phyloP scores from a whole-genome alignment of 1,140 invertebrate genomes.

The Cydia strobilella region DNA sequence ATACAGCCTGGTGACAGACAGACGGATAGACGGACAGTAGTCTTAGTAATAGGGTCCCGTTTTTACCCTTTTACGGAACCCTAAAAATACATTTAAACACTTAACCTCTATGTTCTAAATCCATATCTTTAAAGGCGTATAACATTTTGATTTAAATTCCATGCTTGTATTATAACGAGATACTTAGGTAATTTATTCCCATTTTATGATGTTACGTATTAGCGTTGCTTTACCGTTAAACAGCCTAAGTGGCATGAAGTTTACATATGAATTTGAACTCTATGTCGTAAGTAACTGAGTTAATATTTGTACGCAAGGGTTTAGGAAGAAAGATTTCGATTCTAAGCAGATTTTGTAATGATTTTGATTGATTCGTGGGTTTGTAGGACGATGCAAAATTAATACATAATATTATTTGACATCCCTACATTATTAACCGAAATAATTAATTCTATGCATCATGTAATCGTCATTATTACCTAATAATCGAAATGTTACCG shows the following conservation, averaged over 20 bases:
- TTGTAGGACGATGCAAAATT: not conserved
- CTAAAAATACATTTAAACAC: no score
- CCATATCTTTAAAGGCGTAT: not conserved
- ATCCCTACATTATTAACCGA: not conserved
- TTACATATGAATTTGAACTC: not conserved
- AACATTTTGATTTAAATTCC: slow-evolving; percentile 7
- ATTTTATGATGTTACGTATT: slow-evolving; percentile 24
- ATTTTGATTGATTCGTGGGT: not conserved
- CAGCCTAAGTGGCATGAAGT: not conserved
- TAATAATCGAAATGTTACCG: no score
- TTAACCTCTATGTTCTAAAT: no score
- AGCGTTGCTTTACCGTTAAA: not conserved
- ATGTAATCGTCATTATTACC: not conserved
- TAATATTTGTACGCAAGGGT: not conserved
- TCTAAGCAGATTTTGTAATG: not conserved
- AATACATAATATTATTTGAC: not conserved
- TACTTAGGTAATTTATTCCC: not conserved
- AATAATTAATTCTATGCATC: not conserved
- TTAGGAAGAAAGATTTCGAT: not conserved
- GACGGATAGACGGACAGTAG: no score
- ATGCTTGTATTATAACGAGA: slow-evolving; percentile 15
- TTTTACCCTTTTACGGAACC: no score
- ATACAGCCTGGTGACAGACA: no score
- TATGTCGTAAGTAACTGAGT: not conserved
- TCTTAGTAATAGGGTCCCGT: no score